Base-by-base conservation (phyloP, 1,140 invertebrate genomes). In the Lepidotrigona ventralis region DNA sequence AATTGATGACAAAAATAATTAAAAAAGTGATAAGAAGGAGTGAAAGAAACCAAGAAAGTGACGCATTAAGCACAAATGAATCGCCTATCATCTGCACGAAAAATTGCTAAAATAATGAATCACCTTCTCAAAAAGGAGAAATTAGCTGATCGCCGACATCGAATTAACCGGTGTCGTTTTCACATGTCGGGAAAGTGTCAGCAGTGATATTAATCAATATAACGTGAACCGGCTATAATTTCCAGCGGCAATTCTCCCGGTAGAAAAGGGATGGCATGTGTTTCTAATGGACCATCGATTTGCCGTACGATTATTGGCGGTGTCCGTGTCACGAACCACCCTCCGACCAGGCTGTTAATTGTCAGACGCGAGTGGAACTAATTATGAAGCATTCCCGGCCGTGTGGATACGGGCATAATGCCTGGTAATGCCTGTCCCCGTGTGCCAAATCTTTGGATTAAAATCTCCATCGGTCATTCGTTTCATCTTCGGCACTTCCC, bases 281-380 rank as follows among this genome's bases (percentile, higher is more conserved):
- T 84, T 72, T 86, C 71, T 84, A 83, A 86, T 69, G 71, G 79
- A 73, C 68, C 86, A 87, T 84, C 86, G 86, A 87, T 87, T 80
- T 84, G 78, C 64, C 73, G 64, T 86, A 83, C 53, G 72, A 87
- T 84, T 87, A 78, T 84, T 77, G 83, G 72, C 53, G 69, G 74
- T 84, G 77, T 87, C 73, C 75, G n/a, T 69, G 86, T 83, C 85
- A 87, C 63, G 21, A 17, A 46, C 21, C 66, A n/a, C 73, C 73
- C 51, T 54, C 66, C 72, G 54, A 69, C 85, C 39, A 87, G 33
- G 63, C 85, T 77, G 85, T 87, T 87, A 87, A 87, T 87, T 74
- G 72, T 77, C 81, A 71, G 56, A 29, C 58, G 23, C 72, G 66
- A 58, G 58, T 73, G 46, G 63, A 74, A 87, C 68, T 74, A 84